Percentiles rank a stretch among this genome's conserved stretches.
Evolutionary conservation across 92 coral and sea anemone species (phyloP).

Genomic region (Virgularia gustaviana): DNA sequence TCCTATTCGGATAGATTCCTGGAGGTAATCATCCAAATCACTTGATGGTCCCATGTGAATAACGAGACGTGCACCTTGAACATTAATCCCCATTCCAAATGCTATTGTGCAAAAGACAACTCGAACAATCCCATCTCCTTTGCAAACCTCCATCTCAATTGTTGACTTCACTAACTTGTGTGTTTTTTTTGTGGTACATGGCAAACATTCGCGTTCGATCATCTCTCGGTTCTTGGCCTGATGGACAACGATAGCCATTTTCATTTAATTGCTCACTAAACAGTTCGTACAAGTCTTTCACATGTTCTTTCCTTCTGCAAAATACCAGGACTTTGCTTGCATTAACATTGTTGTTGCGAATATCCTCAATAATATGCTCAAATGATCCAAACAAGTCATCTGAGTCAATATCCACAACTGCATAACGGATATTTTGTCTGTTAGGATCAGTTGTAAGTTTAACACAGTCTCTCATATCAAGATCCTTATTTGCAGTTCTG

Average conservation of each 20-base stretch:
- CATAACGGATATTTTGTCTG: constrained; percentile 22
- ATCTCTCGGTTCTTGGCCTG: constrained; percentile 35
- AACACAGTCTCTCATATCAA: constrained; percentile 30
- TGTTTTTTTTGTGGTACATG: constrained; percentile 53
- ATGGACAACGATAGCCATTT: constrained; percentile 26
- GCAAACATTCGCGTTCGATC: constrained; percentile 41
- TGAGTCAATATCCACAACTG: constrained; percentile 1
- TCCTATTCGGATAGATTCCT: constrained; percentile 40
- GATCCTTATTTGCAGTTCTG: background rate
- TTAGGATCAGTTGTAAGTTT: background rate
- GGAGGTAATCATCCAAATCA: constrained; percentile 31
- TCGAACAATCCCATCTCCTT: constrained; percentile 40
- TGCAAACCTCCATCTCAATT: constrained; percentile 37
- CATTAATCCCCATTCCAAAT: constrained; percentile 39
- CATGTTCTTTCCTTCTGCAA: constrained; percentile 37
- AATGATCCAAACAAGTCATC: constrained; percentile 16
- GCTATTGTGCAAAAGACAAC: no score
- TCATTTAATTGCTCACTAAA: constrained; percentile 7
- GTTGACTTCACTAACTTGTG: constrained; percentile 34
- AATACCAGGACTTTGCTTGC: constrained; percentile 42
- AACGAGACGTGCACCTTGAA: constrained; percentile 33
- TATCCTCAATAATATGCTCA: constrained; percentile 17
- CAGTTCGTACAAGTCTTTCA: constrained; percentile 45
- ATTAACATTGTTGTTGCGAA: constrained; percentile 15
- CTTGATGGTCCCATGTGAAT: constrained; percentile 46